phyloP scores from a whole-genome alignment of 2,797 vertebrate species.

The Borostomias antarcticus region DNA sequence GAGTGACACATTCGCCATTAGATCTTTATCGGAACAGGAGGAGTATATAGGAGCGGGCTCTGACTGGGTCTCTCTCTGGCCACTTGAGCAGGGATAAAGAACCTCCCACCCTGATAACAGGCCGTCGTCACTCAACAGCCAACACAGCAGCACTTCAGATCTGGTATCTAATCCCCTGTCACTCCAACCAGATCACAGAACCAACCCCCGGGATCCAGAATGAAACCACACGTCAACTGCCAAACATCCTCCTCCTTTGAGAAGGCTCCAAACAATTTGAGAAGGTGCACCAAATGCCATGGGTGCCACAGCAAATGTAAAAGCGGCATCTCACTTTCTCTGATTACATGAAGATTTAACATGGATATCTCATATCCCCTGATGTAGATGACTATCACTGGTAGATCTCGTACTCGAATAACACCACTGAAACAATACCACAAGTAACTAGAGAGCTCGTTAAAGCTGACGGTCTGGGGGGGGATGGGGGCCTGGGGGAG shows the following conservation, averaged over 20 bases:
- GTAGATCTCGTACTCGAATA: slow-evolving; percentile 36
- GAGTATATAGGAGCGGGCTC: slow-evolving; percentile 40
- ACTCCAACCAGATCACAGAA: slow-evolving; percentile 55
- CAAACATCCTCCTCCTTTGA: too few relatives aligned
- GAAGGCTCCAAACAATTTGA: too few relatives aligned
- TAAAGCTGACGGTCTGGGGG: too few relatives aligned
- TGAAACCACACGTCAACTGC: slow-evolving; percentile 26
- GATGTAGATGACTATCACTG: too few relatives aligned
- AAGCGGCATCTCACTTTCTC: not conserved
- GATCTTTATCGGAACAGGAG: slow-evolving; percentile 49
- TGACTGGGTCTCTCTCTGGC: slow-evolving; percentile 27
- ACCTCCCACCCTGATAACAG: slow-evolving; percentile 43
- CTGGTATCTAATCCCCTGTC: slow-evolving; percentile 5
- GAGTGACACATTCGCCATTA: slow-evolving; percentile 52
- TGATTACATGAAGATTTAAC: slow-evolving; percentile 2
- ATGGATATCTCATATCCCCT: not conserved
- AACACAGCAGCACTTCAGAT: slow-evolving; percentile 44
- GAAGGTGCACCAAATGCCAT: not conserved
- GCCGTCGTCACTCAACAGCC: slow-evolving; percentile 47
- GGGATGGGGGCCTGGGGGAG: slow-evolving; percentile 18
- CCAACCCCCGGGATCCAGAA: slow-evolving; percentile 23
- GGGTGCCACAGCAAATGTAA: not conserved
- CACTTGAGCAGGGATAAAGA: slow-evolving; percentile 29
- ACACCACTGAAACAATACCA: slow-evolving; percentile 33
- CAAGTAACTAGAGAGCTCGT: slow-evolving; percentile 16